Evolutionary conservation across 2,888 invertebrate species (phyloP).

Genomic region (Trachelus iudaicus): DNA sequence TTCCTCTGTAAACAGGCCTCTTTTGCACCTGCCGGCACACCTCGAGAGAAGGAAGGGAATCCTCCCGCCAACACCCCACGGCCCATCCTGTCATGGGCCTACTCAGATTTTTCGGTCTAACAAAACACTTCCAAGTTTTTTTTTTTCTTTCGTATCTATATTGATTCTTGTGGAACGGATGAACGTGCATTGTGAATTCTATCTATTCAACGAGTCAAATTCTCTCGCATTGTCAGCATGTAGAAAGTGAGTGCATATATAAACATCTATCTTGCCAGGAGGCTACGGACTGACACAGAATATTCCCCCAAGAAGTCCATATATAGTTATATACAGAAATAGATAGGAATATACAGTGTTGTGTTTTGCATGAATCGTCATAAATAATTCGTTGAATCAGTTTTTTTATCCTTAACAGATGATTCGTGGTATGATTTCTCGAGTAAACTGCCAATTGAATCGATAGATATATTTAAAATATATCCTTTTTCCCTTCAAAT

Average conservation of each 20-base stretch:
- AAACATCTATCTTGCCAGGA: background rate
- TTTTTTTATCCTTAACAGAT: background rate
- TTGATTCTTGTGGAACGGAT: background rate
- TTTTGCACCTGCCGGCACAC: slow-evolving; percentile 4
- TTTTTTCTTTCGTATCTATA: background rate
- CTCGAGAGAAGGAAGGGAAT: background rate
- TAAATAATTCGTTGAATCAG: background rate
- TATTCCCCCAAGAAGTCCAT: background rate
- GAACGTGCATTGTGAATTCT: background rate
- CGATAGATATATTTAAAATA: background rate
- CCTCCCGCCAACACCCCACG: background rate
- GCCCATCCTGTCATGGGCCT: background rate
- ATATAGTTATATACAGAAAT: background rate
- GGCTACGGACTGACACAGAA: background rate
- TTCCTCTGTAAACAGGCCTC: slow-evolving; percentile 2
- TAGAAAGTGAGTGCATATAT: background rate
- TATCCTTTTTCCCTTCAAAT: background rate
- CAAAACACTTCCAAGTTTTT: background rate
- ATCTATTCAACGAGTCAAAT: background rate
- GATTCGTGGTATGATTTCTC: background rate
- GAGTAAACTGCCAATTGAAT: background rate
- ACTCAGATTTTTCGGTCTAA: background rate
- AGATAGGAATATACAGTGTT: background rate
- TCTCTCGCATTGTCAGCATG: background rate
- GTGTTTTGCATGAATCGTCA: background rate